phyloP scores from a whole-genome alignment of 2,113 vertebrate genomes.

The Leptobrachium ailaonicum region DNA sequence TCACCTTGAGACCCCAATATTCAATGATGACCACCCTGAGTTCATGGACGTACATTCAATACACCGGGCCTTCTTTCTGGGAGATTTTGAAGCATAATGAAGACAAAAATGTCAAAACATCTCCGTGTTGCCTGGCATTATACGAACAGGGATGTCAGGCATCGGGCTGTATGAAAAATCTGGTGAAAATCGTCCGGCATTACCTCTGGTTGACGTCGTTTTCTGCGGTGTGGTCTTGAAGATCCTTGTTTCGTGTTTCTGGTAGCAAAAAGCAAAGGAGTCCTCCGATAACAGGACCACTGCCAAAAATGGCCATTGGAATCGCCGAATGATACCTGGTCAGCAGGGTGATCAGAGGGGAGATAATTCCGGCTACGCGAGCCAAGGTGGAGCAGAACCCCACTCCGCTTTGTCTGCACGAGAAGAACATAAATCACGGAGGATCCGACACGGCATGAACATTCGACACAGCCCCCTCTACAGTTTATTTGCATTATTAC shows the following conservation, averaged over 20 bases:
- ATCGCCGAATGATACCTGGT: slow-evolving; percentile 62
- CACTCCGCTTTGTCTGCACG: slow-evolving; percentile 75
- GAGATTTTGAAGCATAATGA: too few species aligned
- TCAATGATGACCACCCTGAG: too few species aligned
- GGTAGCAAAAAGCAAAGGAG: slow-evolving; percentile 73
- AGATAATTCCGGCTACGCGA: slow-evolving; percentile 72
- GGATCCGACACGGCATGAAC: background rate
- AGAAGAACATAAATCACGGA: background rate
- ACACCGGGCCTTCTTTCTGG: too few species aligned
- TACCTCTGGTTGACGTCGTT: slow-evolving; percentile 19
- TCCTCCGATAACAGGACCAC: slow-evolving; percentile 60
- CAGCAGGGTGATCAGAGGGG: slow-evolving; percentile 76
- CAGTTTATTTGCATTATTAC: too few species aligned
- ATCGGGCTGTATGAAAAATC: too few species aligned
- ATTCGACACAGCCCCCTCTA: too few species aligned
- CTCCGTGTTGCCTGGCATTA: too few species aligned
- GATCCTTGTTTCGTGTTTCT: slow-evolving; percentile 69
- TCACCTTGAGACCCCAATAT: too few species aligned
- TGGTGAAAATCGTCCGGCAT: background rate
- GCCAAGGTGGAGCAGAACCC: slow-evolving; percentile 75
- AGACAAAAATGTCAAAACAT: too few species aligned
- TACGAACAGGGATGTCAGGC: too few species aligned
- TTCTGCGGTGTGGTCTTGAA: slow-evolving; percentile 65
- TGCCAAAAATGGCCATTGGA: slow-evolving; percentile 76
- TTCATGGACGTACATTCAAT: too few species aligned